Evolutionary conservation across 2,113 vertebrate species (phyloP), one percentile per base, ranked within the genome.

Genomic region (Macrotis lagotis): DNA sequence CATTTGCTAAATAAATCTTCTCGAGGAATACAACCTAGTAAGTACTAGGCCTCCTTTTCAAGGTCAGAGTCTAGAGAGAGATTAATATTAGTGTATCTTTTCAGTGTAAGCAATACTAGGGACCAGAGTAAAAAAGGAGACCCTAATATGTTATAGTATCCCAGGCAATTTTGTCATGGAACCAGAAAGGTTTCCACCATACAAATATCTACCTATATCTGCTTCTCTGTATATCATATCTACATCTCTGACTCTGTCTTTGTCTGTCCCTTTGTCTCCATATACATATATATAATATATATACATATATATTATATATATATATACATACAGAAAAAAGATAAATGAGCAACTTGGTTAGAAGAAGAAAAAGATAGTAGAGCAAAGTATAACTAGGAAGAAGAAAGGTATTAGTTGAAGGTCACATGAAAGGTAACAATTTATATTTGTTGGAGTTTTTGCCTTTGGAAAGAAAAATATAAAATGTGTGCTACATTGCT

Each of bases 391-490:
- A 51, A 93, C 94, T 37, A 26, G 91, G 89, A 48, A 94, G 24
- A 49, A 25, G 16, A 89, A 91, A 53, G 93, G 48, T 93, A 94
- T 48, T 91, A 95, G 93, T 94, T 89, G 95, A 92, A n/a, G 51
- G 51, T 93, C 52, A 95, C 48, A 90, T 91, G 93, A 93, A 96
- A 96, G 94, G 53, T 91, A 96, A 89, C 12, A 26, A 83, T 83
- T 83, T 44, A 83, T 16, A 6, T 1, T 44, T 83, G 16, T 83
- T 44, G n/a, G 66, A 83, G n/a, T 90, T 91, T 95, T 93, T 91
- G 94, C 8, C 89, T 47, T 91, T 92, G 66, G 53, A 90, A 3
- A 74, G 51, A 93, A n/a, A 95, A 96, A 59, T 93, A 94, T 88
- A 92, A 94, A 94, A 94, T 48, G 25, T 91, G 89, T 9, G 89